Base-by-base conservation (phyloP, 2,113 vertebrate species). In the Erinaceus europaeus region DNA sequence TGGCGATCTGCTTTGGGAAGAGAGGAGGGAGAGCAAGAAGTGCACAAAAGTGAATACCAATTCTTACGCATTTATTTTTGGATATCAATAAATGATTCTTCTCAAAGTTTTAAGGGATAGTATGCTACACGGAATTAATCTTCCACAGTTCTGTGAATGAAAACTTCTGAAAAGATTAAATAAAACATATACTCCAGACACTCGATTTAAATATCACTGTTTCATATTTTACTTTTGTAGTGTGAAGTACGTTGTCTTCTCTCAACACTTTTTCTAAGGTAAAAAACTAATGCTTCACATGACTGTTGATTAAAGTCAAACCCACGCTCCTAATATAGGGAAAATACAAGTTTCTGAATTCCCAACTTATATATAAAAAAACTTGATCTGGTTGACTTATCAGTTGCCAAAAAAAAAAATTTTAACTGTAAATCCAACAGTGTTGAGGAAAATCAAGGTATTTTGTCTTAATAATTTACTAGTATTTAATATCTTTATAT, bases 1-100 rank as follows among this genome's bases (percentile, higher is more conserved):
- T 99, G 94, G 98, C 98, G 90, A 99, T 99, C 98, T 99, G 98
- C 97, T 97, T 94, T 85, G 82, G 88, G 72, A 11, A 44, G 13
- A 65, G 95, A 92, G 95, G 81, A 92, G 68, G 62, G 85, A 74
- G 91, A 76, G 27, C 25, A 83, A 55, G 44, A 85, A 40, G 65
- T 95, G 25, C 86, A 75, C 34, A 78, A 67, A 74, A 89, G 78
- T 90, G 38, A 94, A 36, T 36, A 81, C 8, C 65, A 72, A 34
- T 20, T 75, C 76, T 57, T 29, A 52, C 20, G 52, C 72, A 50
- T 91, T 92, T 20, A 53, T 53, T 84, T 89, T 40, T 12, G 3
- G 64, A 29, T 90, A 67, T 17, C 67, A 18, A 76, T 53, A 23
- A 36, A 42, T 62, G 15, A 52, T 27, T n/a, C n/a, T n/a, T n/a